These are phyloP conservation scores for Heterodera carotae DNA, from an alignment of 1,140 invertebrate species.

Conservation along the genomic window DNA sequence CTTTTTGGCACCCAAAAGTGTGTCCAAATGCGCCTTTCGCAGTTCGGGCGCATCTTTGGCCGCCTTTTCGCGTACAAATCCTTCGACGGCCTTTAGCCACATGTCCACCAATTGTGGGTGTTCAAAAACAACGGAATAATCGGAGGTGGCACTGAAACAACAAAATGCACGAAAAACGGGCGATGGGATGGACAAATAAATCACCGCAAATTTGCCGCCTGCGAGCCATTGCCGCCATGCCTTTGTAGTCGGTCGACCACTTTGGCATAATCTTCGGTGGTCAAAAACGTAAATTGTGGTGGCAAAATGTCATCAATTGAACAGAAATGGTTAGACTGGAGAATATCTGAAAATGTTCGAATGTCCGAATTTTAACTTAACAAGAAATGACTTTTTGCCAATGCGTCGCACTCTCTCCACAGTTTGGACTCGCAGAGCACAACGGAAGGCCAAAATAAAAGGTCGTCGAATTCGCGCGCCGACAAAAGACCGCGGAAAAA, in stretches of 20 bases:
- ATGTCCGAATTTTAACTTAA: constrained; percentile 1
- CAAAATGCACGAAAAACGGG: neutral
- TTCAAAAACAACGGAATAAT: constrained; percentile 25
- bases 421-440: constrained; percentile 35
- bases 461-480: constrained; percentile 36
- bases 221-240: neutral
- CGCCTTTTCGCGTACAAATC: constrained; percentile 13
- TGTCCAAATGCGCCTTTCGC: constrained; percentile 15
- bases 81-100: constrained; percentile 27
- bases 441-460: constrained; percentile 36
- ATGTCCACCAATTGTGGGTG: constrained; percentile 20
- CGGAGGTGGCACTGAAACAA: constrained; percentile 13
- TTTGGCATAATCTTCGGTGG: constrained; percentile 29
- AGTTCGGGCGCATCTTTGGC: constrained; percentile 27
- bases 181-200: neutral
- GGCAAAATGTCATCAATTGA: constrained; percentile 37
- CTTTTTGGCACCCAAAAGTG: constrained; percentile 12
- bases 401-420: constrained; percentile 30
- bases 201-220: constrained; percentile 7
- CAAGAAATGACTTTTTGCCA: constrained; percentile 38
- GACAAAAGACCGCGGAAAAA: constrained; percentile 50
- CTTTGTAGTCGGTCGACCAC: constrained; percentile 21
- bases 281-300: constrained; percentile 23
- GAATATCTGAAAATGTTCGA: constrained; percentile 38
- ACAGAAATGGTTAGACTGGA: constrained; percentile 35